Base-by-base conservation (phyloP, 1,140 invertebrate genomes). In the Nymphalis io region DNA sequence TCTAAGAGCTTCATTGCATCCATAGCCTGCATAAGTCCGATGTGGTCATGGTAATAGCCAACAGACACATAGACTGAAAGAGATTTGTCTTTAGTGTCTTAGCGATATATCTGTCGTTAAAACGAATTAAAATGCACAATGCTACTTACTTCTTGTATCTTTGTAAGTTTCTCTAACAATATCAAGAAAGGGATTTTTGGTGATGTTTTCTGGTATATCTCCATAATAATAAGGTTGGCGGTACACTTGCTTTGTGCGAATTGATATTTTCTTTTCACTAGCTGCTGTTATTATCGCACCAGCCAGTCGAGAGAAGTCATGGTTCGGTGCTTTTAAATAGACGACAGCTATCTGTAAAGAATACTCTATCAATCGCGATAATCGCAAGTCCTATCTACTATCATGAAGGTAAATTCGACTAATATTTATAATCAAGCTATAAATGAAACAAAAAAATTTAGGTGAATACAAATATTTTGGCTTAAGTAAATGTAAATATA, bases 61-160 rank as follows among this genome's bases (percentile, higher is more conserved):
- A 99, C 93, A 40, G 98, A 95, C 0, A 99, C 94, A 88, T 98
- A 99, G 88, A 98, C 98, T 98, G 93, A 93, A 95, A 87, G 8
- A 72, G 77, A 75, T 12, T 16, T 13, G n/a, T 16, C 33, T 38
- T 53, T 68, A 57, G 61, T 33, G 3, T 48, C n/a, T 20, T 3
- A n/a, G 18, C 15, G n/a, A 33, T 8, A 48, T 20, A n/a, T 20
- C 16, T n/a, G 2, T 12, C 20, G 11, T 10, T 21, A 20, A 61
- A 21, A 5, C 6, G 3, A 40, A 21, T 64, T 39, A n/a, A 20
- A 42, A 11, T n/a, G 0, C 27, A 33, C 13, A 15, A 18, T 2
- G n/a, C 40, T 68, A 88, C 85, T 78, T 80, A 98, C 97, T 97
- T 90, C 97, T 93, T 0, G 96, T 95, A 73, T 96, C 95, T 39